Base-by-base conservation (phyloP, 2,113 vertebrate species). In the Gnathochromis pfefferi region DNA sequence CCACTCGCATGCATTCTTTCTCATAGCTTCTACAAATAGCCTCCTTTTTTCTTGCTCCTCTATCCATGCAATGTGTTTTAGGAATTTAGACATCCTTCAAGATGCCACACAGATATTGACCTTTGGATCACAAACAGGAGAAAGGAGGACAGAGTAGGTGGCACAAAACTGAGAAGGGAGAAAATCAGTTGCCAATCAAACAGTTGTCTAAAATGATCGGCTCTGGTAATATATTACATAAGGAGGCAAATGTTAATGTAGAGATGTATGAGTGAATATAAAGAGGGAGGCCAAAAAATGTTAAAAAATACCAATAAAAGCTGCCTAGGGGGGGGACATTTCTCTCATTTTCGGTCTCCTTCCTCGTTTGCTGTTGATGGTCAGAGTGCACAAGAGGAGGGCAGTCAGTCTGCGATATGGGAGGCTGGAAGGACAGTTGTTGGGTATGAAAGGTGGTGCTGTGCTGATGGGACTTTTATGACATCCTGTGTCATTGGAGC, bases 391-490 rank as follows among this genome's bases (percentile, higher is more conserved):
- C 14, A 63, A 60, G 82, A 81, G 51, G 78, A 65, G 35, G 68
- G 40, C 16, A n/a, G 26, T 3, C 47, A 86, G 54, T 63, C 54
- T 82, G 84, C 21, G 83, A 73, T 40, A 81, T 8, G 65, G 70
- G 47, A 75, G 80, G 83, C 33, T 75, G 68, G 73, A 87, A 85
- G 85, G 91, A 85, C 83, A 73, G 85, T 40, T 85, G 84, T 70
- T 82, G 86, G 85, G 84, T 45, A 58, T 80, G 68, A 83, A 82
- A 92, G 86, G 91, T 86, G 83, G 84, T 65, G 65, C 89, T 87
- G 86, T 11, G 63, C 53, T 90, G 88, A 93, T 94, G 90, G 89
- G 79, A 87, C 55, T 93, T 94, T 90, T 88, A 94, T 88, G 92
- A 93, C 88, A 87, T 90, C 85, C 87, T 90, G 79, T 84, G 79